These are phyloP conservation scores for Panzeria rudis DNA, from an alignment of 2,888 invertebrate species.

Conservation along the genomic window DNA sequence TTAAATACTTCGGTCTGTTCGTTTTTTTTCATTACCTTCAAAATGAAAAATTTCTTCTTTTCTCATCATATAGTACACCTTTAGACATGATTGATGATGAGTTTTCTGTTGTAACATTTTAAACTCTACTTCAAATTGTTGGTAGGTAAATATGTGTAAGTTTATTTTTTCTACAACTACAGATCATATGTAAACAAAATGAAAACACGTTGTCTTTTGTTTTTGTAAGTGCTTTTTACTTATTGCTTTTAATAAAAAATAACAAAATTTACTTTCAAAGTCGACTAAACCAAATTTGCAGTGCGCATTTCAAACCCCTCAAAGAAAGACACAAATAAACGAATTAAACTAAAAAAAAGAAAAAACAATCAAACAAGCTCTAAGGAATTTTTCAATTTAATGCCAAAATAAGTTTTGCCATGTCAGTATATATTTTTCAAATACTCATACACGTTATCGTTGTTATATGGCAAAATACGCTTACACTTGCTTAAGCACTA, in stretches of 20 bases:
- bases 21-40: not conserved
- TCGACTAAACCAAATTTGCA: constrained; percentile 52
- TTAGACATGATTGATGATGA: constrained; percentile 68
- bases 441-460: constrained; percentile 31
- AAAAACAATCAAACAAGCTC: constrained; percentile 66
- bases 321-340: constrained; percentile 12
- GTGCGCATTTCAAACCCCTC: constrained; percentile 29
- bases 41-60: constrained; percentile 15
- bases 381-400: constrained; percentile 82
- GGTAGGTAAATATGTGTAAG: not conserved
- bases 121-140: constrained; percentile 1
- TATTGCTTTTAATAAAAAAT: constrained; percentile 16
- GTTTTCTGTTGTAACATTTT: constrained; percentile 21
- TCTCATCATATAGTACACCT: constrained; percentile 40
- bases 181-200: constrained; percentile 66
- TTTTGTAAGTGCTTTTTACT: constrained; percentile 26
- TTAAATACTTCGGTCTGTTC: constrained; percentile 44
- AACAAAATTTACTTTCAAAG: constrained; percentile 27
- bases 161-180: constrained; percentile 10
- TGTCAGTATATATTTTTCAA: constrained; percentile 76
- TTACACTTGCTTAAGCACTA: constrained; percentile 13
- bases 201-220: constrained; percentile 55
- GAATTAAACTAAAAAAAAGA: constrained; percentile 22
- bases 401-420: constrained; percentile 81
- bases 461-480: constrained; percentile 6